Evolutionary conservation across 1,140 invertebrate genomes (phyloP).

Genomic region (Cryptotermes secundus): DNA sequence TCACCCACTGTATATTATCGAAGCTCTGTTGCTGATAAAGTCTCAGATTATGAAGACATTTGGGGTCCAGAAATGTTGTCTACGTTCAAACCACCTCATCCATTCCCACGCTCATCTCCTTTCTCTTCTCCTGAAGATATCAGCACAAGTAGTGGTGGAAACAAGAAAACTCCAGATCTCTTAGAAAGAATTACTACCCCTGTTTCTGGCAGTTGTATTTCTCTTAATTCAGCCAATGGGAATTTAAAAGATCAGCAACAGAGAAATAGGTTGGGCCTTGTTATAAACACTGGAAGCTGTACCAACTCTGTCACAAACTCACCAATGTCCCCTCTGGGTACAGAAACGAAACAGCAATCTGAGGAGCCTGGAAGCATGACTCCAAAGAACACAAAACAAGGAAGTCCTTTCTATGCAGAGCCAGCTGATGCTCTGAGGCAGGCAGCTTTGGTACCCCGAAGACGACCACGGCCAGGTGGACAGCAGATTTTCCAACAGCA

Average conservation of each 20-base stretch:
- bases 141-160: slow-evolving; percentile 25
- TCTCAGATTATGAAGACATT: slow-evolving; percentile 86
- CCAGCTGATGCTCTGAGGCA: slow-evolving; percentile 80
- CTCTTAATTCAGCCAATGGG: slow-evolving; percentile 26
- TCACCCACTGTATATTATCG: slow-evolving; percentile 79
- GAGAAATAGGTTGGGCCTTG: slow-evolving; percentile 48
- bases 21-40: slow-evolving; percentile 51
- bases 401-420: slow-evolving; percentile 88
- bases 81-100: slow-evolving; percentile 51
- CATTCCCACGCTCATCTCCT: slow-evolving; percentile 48
- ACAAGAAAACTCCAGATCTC: slow-evolving; percentile 42
- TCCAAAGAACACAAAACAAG: slow-evolving; percentile 55
- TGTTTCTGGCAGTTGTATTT: slow-evolving; percentile 30
- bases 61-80: slow-evolving; percentile 68
- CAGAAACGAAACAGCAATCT: slow-evolving; percentile 40
- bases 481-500: slow-evolving; percentile 31
- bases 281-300: slow-evolving; percentile 45
- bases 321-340: slow-evolving; percentile 27
- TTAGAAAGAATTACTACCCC: slow-evolving; percentile 37
- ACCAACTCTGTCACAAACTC: slow-evolving; percentile 37
- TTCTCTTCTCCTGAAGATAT: slow-evolving; percentile 39
- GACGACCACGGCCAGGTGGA: slow-evolving; percentile 40
- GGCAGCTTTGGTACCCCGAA: slow-evolving; percentile 41
- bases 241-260: slow-evolving; percentile 44
- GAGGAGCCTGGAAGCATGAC: slow-evolving; percentile 37